Percentiles rank a stretch among this genome's conserved stretches.
Conservation (phyloP, 2,888 invertebrate species). For the Ectropis crepuscularia region DNA sequence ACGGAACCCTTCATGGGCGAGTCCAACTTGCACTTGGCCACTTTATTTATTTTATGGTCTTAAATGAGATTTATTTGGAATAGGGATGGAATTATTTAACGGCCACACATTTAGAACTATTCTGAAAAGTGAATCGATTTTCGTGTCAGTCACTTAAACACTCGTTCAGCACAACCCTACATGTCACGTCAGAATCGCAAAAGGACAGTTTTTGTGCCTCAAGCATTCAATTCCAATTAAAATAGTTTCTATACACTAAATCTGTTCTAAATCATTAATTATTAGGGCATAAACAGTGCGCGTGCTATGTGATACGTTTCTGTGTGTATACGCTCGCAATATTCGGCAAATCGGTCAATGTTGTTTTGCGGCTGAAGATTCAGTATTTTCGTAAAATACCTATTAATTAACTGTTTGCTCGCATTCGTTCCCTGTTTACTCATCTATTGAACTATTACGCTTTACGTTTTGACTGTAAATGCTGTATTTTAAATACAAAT, state of each 20-base stretch:
- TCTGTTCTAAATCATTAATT: conserved; percentile 32
- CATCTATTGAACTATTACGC: conserved; percentile 24
- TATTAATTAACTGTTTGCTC: conserved; percentile 31
- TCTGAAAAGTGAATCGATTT: background rate
- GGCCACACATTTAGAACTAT: background rate
- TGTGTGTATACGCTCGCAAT: conserved; percentile 28
- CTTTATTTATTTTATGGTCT: too few species aligned
- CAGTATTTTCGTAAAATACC: conserved; percentile 13
- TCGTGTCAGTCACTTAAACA: background rate
- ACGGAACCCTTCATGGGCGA: too few species aligned
- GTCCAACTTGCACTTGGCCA: too few species aligned
- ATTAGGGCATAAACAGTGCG: conserved; percentile 37
- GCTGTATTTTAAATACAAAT: conserved; percentile 12
- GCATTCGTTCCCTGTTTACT: conserved; percentile 29
- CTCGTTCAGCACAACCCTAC: conserved; percentile 38
- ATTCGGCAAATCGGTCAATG: conserved; percentile 34
- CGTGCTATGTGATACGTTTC: conserved; percentile 25
- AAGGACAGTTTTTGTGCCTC: conserved; percentile 59
- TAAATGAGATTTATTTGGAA: too few species aligned
- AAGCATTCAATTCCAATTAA: conserved; percentile 50
- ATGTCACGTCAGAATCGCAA: conserved; percentile 54
- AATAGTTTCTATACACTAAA: conserved; percentile 40
- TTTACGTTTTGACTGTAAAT: conserved; percentile 16
- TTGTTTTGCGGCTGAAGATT: conserved; percentile 33
- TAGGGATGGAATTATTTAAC: too few species aligned